A percentile compares a stretch with the other conserved stretches of the same genome.
phyloP scores from a whole-genome alignment of 2,888 invertebrate species.

The Ecdyonurus torrentis region DNA sequence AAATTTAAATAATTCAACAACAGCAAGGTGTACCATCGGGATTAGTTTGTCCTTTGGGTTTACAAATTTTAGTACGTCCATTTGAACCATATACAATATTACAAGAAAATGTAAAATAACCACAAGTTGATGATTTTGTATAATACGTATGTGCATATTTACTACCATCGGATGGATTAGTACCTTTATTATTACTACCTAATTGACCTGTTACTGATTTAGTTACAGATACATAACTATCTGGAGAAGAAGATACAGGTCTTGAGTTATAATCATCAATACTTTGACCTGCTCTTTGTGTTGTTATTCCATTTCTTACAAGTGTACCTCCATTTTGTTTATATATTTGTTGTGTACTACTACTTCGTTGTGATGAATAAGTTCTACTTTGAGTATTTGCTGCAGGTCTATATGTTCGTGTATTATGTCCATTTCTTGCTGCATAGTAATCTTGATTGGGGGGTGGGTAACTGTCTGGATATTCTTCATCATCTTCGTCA shows the following conservation, averaged over 20 bases:
- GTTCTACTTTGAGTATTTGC: neutral
- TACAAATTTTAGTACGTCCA: slow-evolving; percentile 63
- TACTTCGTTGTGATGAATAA: neutral
- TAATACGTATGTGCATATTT: slow-evolving; percentile 65
- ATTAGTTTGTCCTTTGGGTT: slow-evolving; percentile 59
- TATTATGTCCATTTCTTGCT: neutral
- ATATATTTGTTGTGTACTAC: neutral
- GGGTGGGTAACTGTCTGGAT: neutral
- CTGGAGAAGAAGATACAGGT: slow-evolving; percentile 28
- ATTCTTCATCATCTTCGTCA: slow-evolving; percentile 1
- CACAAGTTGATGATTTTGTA: slow-evolving; percentile 73
- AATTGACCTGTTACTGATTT: slow-evolving; percentile 63
- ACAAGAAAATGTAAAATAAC: slow-evolving; percentile 73
- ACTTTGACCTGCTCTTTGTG: neutral
- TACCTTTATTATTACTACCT: slow-evolving; percentile 21
- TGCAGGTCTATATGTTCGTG: neutral
- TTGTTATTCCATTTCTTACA: neutral
- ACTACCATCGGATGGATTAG: slow-evolving; percentile 38
- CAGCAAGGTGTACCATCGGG: slow-evolving; percentile 46
- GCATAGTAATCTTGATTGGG: neutral
- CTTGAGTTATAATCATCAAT: neutral
- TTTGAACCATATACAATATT: slow-evolving; percentile 61
- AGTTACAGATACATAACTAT: slow-evolving; percentile 59
- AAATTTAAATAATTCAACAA: slow-evolving; percentile 7
- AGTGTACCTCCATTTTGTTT: neutral